A percentile compares a stretch with the other conserved stretches of the same genome.
Evolutionary conservation across 2,888 invertebrate genomes (phyloP).

Genomic region (Allophyes oxyacanthae): DNA sequence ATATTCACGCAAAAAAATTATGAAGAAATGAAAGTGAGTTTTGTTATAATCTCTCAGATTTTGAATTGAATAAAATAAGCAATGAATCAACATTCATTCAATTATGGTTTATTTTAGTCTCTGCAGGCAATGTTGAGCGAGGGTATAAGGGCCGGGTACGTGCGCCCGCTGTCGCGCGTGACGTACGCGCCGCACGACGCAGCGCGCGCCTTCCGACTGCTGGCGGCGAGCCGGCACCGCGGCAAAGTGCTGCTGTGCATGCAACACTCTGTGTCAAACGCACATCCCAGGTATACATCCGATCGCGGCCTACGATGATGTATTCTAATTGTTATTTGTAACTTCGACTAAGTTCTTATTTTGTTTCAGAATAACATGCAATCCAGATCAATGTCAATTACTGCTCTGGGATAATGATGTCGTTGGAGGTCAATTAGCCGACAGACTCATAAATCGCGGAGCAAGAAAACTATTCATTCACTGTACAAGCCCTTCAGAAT

Average conservation of each 20-base stretch:
- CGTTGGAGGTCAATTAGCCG: no score
- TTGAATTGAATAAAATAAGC: neutral
- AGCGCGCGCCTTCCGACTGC: conserved; percentile 25
- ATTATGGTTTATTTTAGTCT: conserved; percentile 37
- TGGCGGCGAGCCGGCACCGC: conserved; percentile 21
- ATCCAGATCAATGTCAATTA: no score
- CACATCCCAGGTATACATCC: conserved; percentile 17
- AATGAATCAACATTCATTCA: no score
- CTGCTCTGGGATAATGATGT: no score
- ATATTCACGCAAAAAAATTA: conserved; percentile 52
- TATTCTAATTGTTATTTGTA: no score
- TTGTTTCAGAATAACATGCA: no score
- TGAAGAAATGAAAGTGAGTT: conserved; percentile 57
- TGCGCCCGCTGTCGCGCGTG: conserved; percentile 68
- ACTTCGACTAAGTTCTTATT: no score
- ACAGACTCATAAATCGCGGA: no score
- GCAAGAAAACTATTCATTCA: no score
- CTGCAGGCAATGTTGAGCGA: conserved; percentile 64
- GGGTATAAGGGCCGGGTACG: conserved; percentile 68
- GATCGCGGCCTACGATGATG: no score
- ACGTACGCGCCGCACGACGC: conserved; percentile 47
- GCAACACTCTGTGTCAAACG: neutral
- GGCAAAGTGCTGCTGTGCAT: conserved; percentile 32
- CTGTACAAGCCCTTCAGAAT: no score
- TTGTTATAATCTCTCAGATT: neutral